Percentiles rank a stretch among this genome's conserved stretches.
phyloP scores from a whole-genome alignment of 1,140 invertebrate species.

The Elysia chlorotica region DNA sequence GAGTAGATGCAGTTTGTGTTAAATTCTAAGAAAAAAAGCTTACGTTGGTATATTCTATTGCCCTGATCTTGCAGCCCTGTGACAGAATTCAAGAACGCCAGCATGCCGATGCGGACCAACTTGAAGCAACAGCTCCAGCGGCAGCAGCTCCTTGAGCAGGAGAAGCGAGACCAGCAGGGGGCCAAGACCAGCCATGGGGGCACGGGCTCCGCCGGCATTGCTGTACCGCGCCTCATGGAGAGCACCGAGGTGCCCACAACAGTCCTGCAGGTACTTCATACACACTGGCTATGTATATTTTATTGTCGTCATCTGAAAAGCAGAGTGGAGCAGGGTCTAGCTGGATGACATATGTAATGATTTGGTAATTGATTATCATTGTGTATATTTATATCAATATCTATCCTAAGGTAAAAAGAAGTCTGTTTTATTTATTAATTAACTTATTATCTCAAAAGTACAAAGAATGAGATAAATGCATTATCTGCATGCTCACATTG shows the following conservation, averaged over 20 bases:
- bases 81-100: slow-evolving; percentile 73
- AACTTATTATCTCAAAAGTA: too few species aligned
- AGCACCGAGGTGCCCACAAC: slow-evolving; percentile 64
- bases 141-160: slow-evolving; percentile 76
- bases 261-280: slow-evolving; percentile 44
- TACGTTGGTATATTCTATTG: not conserved
- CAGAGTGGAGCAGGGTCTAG: too few species aligned
- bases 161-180: slow-evolving; percentile 64
- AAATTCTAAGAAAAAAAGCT: not conserved
- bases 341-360: too few species aligned
- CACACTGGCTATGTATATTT: too few species aligned
- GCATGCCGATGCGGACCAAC: slow-evolving; percentile 78
- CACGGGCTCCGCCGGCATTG: slow-evolving; percentile 47
- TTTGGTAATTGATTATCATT: too few species aligned
- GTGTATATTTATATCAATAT: too few species aligned
- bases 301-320: too few species aligned
- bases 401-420: too few species aligned
- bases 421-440: too few species aligned
- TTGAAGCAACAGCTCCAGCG: slow-evolving; percentile 85
- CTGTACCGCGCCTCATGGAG: slow-evolving; percentile 60
- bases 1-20: too few species aligned
- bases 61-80: slow-evolving; percentile 70
- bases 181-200: not conserved
- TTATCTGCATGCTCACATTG: too few species aligned
- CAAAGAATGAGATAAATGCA: too few species aligned